A percentile compares a stretch with the other conserved stretches of the same genome.
Evolutionary conservation across 2,888 invertebrate species (phyloP).

Genomic region (Polymixis lichenea): DNA sequence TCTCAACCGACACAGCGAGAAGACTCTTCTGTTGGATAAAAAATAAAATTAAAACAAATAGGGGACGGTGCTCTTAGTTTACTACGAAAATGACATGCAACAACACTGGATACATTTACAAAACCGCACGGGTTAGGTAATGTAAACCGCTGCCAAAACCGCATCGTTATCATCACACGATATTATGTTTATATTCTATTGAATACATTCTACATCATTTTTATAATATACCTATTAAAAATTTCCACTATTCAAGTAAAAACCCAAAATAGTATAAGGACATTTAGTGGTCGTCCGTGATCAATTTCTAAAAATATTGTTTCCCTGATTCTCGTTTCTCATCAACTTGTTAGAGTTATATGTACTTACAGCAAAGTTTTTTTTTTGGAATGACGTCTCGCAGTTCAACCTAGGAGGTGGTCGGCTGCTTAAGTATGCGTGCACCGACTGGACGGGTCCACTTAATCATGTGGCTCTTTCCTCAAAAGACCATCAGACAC

Average conservation of each 20-base stretch:
- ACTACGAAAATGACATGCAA: slow-evolving; percentile 10
- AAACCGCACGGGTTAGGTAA: slow-evolving; percentile 60
- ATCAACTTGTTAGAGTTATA: not conserved
- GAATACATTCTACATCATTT: slow-evolving; percentile 18
- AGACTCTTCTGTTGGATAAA: no score
- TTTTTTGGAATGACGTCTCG: no score
- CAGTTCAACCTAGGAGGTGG: no score
- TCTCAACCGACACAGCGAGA: no score
- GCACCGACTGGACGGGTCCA: no score
- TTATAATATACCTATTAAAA: slow-evolving; percentile 2
- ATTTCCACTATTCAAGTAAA: slow-evolving; percentile 3
- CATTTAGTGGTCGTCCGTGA: not conserved
- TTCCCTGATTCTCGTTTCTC: not conserved
- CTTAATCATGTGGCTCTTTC: no score
- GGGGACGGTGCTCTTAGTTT: not conserved
- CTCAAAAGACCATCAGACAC: no score
- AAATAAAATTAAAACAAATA: not conserved
- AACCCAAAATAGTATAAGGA: not conserved
- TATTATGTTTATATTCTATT: slow-evolving; percentile 52
- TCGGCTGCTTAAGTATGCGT: no score
- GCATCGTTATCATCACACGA: slow-evolving; percentile 61
- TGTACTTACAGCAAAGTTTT: no score
- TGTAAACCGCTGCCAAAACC: slow-evolving; percentile 59
- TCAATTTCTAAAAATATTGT: not conserved
- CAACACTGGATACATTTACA: slow-evolving; percentile 46